Conservation (phyloP, 2,113 vertebrate species). For the Cynoglossus semilaevis region DNA sequence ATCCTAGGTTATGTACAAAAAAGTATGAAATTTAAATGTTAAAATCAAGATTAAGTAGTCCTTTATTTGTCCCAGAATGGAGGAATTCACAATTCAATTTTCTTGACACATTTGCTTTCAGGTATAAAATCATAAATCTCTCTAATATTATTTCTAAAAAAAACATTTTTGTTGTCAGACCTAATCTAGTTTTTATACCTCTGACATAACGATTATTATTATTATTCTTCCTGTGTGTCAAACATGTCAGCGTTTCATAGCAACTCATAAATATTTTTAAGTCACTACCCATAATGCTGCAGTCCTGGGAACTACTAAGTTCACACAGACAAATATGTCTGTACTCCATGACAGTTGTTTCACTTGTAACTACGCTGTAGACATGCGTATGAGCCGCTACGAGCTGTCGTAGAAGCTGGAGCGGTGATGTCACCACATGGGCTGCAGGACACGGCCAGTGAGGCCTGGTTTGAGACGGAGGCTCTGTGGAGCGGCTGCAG, state of each 20-base stretch:
- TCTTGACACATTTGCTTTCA: too few species aligned
- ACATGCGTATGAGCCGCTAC: slow-evolving; percentile 24
- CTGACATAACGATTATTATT: not conserved
- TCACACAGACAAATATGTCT: slow-evolving; percentile 16
- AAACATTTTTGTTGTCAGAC: too few species aligned
- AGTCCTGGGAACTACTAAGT: slow-evolving; percentile 47
- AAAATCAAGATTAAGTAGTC: too few species aligned
- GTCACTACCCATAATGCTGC: slow-evolving; percentile 10
- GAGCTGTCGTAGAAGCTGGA: slow-evolving; percentile 26
- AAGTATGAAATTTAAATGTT: too few species aligned
- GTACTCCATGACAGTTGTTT: slow-evolving; percentile 10
- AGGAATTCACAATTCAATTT: too few species aligned
- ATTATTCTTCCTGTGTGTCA: slow-evolving; percentile 12
- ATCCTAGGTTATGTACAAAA: too few species aligned
- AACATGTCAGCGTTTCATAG: slow-evolving; percentile 23
- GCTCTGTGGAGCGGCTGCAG: slow-evolving; percentile 40
- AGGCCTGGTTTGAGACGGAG: slow-evolving; percentile 38
- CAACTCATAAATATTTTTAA: slow-evolving; percentile 13
- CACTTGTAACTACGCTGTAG: slow-evolving; percentile 42
- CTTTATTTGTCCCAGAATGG: too few species aligned
- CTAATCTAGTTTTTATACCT: not conserved
- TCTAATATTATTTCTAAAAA: too few species aligned
- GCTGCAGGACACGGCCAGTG: slow-evolving; percentile 30
- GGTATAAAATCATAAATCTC: too few species aligned
- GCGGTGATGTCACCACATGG: slow-evolving; percentile 59